A percentile compares a stretch with the other conserved stretches of the same genome.
These are phyloP conservation scores for Rhopalosiphum nymphaeae DNA, from an alignment of 2,888 invertebrate species.

Conservation along the genomic window DNA sequence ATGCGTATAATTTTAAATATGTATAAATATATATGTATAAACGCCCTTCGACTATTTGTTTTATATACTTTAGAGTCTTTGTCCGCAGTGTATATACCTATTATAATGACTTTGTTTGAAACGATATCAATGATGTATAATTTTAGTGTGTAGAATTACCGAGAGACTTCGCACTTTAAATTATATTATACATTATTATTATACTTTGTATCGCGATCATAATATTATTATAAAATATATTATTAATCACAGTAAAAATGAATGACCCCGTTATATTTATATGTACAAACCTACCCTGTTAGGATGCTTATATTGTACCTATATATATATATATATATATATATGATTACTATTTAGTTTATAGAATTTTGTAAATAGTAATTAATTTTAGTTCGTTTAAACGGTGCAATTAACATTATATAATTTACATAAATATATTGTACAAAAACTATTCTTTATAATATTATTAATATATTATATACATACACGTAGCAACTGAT, in stretches of 20 bases:
- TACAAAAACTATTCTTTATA: slow-evolving; percentile 43
- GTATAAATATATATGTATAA: not conserved
- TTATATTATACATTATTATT: not conserved
- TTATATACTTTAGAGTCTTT: not conserved
- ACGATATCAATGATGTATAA: not conserved
- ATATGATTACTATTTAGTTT: not conserved
- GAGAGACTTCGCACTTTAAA: not conserved
- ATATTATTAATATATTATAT: slow-evolving; percentile 9
- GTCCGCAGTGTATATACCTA: not conserved
- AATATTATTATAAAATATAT: not conserved
- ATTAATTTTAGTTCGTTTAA: slow-evolving; percentile 59
- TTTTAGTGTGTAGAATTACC: slow-evolving; percentile 5
- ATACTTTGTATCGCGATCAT: not conserved
- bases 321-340: not conserved
- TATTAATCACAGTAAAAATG: not conserved
- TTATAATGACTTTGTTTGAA: not conserved
- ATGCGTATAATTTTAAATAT: not conserved
- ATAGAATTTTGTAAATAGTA: slow-evolving; percentile 34
- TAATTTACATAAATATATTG: slow-evolving; percentile 18
- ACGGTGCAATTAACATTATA: slow-evolving; percentile 63
- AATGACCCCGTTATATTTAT: not conserved
- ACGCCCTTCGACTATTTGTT: not conserved
- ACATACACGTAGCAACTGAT: slow-evolving; percentile 36
- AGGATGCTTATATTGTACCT: slow-evolving; percentile 22
- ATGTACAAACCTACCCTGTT: not conserved